phyloP scores from a whole-genome alignment of 2,113 vertebrate genomes.

The Callopanchax toddi region DNA sequence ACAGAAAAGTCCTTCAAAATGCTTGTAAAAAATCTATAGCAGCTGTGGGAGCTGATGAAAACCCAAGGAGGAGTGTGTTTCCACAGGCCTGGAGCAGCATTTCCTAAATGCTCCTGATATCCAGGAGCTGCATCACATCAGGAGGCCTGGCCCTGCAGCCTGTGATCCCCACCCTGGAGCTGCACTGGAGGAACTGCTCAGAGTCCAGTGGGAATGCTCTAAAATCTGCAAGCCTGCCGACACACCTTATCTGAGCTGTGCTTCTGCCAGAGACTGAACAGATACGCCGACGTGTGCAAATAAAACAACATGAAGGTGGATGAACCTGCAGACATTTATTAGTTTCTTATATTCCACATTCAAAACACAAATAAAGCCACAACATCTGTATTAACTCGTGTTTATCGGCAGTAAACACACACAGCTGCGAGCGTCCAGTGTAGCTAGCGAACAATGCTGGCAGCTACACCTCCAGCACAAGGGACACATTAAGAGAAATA shows the following conservation, averaged over 20 bases:
- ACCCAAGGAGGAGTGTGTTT: slow-evolving; percentile 4
- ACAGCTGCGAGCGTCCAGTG: slow-evolving; percentile 69
- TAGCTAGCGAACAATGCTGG: slow-evolving; percentile 75
- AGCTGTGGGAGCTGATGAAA: slow-evolving; percentile 11
- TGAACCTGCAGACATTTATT: slow-evolving; percentile 22
- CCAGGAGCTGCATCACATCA: slow-evolving; percentile 52
- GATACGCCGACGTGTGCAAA: slow-evolving; percentile 25
- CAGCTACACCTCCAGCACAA: slow-evolving; percentile 67
- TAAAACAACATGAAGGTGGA: slow-evolving; percentile 23
- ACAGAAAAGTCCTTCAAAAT: too few species aligned
- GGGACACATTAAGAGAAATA: slow-evolving; percentile 69
- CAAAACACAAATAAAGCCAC: slow-evolving; percentile 24
- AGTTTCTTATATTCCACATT: slow-evolving; percentile 5
- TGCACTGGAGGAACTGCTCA: slow-evolving; percentile 51
- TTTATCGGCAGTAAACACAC: slow-evolving; percentile 65
- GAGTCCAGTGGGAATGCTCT: slow-evolving; percentile 45
- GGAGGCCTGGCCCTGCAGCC: slow-evolving; percentile 29
- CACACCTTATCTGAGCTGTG: slow-evolving; percentile 54
- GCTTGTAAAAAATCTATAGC: not conserved
- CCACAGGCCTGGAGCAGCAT: slow-evolving; percentile 25
- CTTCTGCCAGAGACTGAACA: slow-evolving; percentile 51
- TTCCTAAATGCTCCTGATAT: slow-evolving; percentile 23
- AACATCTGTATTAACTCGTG: slow-evolving; percentile 31
- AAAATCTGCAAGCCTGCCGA: slow-evolving; percentile 64
- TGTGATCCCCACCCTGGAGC: slow-evolving; percentile 57